These are phyloP conservation scores for Zaprionus ghesquierei DNA, from an alignment of 1,140 invertebrate species.

Conservation along the genomic window DNA sequence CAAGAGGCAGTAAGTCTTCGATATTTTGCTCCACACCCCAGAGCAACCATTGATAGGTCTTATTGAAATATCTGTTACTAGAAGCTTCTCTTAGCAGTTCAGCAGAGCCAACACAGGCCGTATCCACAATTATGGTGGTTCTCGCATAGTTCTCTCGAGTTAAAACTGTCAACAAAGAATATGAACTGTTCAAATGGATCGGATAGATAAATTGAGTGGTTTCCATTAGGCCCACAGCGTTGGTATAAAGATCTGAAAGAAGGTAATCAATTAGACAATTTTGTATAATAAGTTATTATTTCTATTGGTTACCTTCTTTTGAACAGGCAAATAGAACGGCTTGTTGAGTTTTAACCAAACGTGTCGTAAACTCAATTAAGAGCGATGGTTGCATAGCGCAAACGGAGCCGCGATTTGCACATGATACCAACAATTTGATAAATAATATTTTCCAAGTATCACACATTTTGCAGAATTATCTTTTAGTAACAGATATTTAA, in stretches of 20 bases:
- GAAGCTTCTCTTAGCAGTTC: conserved; percentile 46
- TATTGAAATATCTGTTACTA: conserved; percentile 55
- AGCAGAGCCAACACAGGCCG: conserved; percentile 31
- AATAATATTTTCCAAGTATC: background rate
- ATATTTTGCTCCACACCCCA: conserved; percentile 45
- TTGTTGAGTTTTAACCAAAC: conserved; percentile 44
- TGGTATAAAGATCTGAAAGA: conserved; percentile 16
- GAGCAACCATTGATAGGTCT: conserved; percentile 72
- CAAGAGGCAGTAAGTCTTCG: conserved; percentile 38
- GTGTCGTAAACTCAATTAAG: conserved; percentile 33
- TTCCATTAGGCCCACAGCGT: conserved; percentile 34
- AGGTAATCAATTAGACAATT: too few relatives aligned
- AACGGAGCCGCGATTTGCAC: background rate
- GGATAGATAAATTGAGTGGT: conserved; percentile 48
- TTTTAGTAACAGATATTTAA: background rate
- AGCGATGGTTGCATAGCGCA: conserved; percentile 43
- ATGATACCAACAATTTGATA: background rate
- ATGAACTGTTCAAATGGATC: conserved; percentile 36
- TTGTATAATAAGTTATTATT: too few relatives aligned
- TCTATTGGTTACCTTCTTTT: conserved; percentile 27
- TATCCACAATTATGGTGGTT: conserved; percentile 57
- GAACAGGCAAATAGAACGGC: conserved; percentile 55
- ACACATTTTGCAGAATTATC: conserved; percentile 27
- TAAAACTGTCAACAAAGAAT: conserved; percentile 30
- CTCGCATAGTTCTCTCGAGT: conserved; percentile 41